Conservation (phyloP, 1,140 invertebrate species). For the Drosophila athabasca region DNA sequence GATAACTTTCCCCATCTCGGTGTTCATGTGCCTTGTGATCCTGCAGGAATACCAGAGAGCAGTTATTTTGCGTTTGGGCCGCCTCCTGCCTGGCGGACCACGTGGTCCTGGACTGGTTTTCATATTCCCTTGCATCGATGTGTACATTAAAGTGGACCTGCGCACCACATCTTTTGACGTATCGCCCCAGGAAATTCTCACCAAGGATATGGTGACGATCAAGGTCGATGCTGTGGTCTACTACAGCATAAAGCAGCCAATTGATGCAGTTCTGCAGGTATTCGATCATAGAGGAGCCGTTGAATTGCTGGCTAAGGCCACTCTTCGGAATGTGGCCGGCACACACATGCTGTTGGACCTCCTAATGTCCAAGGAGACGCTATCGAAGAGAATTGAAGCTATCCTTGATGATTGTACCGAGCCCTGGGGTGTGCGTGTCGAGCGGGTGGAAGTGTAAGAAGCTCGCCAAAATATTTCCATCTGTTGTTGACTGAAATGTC, state of each 20-base stretch:
- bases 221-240: slow-evolving; percentile 96
- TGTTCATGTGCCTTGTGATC: slow-evolving; percentile 91
- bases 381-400: slow-evolving; percentile 85
- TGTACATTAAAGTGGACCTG: slow-evolving; percentile 92
- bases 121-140: slow-evolving; percentile 94
- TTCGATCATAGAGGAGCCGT: slow-evolving; percentile 91
- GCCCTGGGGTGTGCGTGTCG: slow-evolving; percentile 97
- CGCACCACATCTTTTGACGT: slow-evolving; percentile 87
- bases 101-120: slow-evolving; percentile 93
- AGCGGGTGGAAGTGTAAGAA: slow-evolving; percentile 96
- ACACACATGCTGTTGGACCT: slow-evolving; percentile 91
- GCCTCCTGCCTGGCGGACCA: slow-evolving; percentile 84
- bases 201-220: slow-evolving; percentile 95
- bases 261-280: slow-evolving; percentile 91
- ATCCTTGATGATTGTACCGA: slow-evolving; percentile 91
- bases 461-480: too few relatives aligned
- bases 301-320: slow-evolving; percentile 92
- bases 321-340: slow-evolving; percentile 94
- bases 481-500: too few relatives aligned
- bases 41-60: slow-evolving; percentile 91
- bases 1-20: slow-evolving; percentile 91
- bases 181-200: slow-evolving; percentile 89
- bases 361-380: slow-evolving; percentile 91
- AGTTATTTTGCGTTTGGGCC: slow-evolving; percentile 93
- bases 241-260: slow-evolving; percentile 90